These are phyloP conservation scores for Cebidichthys violaceus DNA, from an alignment of 2,113 vertebrate genomes.

Conservation along the genomic window DNA sequence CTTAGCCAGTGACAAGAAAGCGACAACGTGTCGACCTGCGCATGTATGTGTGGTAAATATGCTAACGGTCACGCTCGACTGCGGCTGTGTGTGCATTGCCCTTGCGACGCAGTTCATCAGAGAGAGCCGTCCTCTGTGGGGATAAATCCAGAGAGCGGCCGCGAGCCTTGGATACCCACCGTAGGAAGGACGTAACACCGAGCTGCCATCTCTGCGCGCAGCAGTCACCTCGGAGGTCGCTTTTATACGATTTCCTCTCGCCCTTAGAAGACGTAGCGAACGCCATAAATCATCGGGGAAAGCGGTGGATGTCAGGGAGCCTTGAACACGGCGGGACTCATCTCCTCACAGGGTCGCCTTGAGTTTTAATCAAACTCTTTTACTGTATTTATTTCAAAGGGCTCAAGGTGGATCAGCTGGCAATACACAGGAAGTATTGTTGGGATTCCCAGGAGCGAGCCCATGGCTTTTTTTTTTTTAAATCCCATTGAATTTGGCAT, in stretches of 20 bases:
- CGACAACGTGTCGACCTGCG: conserved; percentile 42
- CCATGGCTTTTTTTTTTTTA: neutral
- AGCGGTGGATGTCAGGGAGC: conserved; percentile 45
- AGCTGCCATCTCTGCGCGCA: conserved; percentile 31
- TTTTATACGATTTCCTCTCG: conserved; percentile 62
- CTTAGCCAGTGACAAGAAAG: neutral
- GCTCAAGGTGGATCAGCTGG: conserved; percentile 59
- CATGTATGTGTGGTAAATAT: conserved; percentile 58
- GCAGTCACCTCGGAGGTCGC: conserved; percentile 49
- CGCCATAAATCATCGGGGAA: conserved; percentile 60
- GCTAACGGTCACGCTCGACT: conserved; percentile 58
- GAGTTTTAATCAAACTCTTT: conserved; percentile 57
- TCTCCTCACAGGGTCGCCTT: conserved; percentile 44
- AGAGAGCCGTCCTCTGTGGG: conserved; percentile 37
- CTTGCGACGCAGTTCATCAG: conserved; percentile 56
- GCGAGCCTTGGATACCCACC: conserved; percentile 29
- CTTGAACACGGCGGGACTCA: conserved; percentile 46
- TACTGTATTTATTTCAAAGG: conserved; percentile 53
- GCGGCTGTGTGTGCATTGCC: too few species aligned
- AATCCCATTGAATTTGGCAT: conserved; percentile 24
- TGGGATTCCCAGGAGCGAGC: conserved; percentile 12
- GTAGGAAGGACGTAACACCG: conserved; percentile 40
- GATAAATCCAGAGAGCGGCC: conserved; percentile 42
- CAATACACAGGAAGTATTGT: conserved; percentile 22
- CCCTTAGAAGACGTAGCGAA: conserved; percentile 42